Evolutionary conservation across 2,113 vertebrate species (phyloP), one percentile per base, ranked within the genome.

Genomic region (Tetrao urogallus): DNA sequence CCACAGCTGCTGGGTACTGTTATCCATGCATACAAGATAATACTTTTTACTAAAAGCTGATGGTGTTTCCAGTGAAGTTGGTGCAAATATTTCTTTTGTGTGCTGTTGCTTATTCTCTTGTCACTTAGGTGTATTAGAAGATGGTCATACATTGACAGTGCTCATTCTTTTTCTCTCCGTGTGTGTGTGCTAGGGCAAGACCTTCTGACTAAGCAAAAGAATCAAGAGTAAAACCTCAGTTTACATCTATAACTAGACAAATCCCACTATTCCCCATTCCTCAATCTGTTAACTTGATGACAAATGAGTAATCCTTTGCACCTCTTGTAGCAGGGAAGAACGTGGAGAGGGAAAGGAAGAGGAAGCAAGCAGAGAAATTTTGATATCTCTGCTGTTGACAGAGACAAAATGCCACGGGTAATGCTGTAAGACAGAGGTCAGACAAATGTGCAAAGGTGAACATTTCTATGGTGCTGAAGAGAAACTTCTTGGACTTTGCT

Each of bases 201-300:
- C 45, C 8, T 45, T 72, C 56, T 73, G 16, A 58, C 8, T 28
- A 32, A 63, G 45, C 13, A 43, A 34, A 27, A 47, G 6, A 75
- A 32, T 0, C 50, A 30, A 72, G 25, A 75, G 50, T 16, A 65
- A 43, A 20, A 34, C 20, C 27, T 48, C 14, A 9, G 10, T 30
- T 64, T 1, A 0, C 13, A 11, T 14, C 42, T 40, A 4, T 56
- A 40, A 34, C 40, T 70, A 57, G 36, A 38, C 10, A 82, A 25
- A 36, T 50, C 69, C 38, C 32, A 15, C 34, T 3, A 0, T 40
- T 81, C 61, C 52, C 10, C 15, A 6, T 30, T 24, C 43, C 14
- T 7, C 32, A 58, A 5, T 0, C 0, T 21, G 20, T 79, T 45
- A 65, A 4, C 54, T 43, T 22, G 16, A 4, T 74, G 52, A 21